phyloP scores from a whole-genome alignment of 92 coral and sea anemone species.

The Heteractis magnifica region DNA sequence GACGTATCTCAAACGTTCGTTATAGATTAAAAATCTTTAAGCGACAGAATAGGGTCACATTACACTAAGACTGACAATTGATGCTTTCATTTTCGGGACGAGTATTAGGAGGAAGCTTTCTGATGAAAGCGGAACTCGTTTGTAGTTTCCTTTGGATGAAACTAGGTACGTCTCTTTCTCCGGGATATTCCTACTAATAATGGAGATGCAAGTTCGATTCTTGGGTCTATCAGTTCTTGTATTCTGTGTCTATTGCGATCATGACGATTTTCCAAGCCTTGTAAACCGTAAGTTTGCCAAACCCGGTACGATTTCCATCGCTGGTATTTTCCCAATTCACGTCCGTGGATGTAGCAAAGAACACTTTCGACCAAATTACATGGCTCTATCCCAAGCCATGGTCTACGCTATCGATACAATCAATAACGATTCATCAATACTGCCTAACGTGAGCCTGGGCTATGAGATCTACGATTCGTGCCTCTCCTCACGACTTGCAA shows the following conservation, averaged over 20 bases:
- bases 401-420: slow-evolving; percentile 79
- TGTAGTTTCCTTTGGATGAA: background rate
- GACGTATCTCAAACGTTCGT: background rate
- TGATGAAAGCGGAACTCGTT: background rate
- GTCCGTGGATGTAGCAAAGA: slow-evolving; percentile 33
- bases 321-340: slow-evolving; percentile 90
- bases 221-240: background rate
- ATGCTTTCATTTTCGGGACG: background rate
- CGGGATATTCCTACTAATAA: background rate
- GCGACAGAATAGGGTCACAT: background rate
- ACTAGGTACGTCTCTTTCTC: no score
- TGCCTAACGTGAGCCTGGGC: slow-evolving; percentile 77
- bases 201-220: background rate
- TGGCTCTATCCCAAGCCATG: slow-evolving; percentile 86
- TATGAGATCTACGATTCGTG: slow-evolving; percentile 81
- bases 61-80: background rate
- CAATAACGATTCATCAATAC: slow-evolving; percentile 54
- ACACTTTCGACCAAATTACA: slow-evolving; percentile 51
- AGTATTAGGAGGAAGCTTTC: background rate
- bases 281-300: slow-evolving; percentile 38
- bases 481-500: slow-evolving; percentile 44
- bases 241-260: background rate
- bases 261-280: background rate
- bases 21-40: background rate
- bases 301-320: slow-evolving; percentile 72